Conservation (phyloP, 1,140 invertebrate genomes). For the Drosophila micromelanica region DNA sequence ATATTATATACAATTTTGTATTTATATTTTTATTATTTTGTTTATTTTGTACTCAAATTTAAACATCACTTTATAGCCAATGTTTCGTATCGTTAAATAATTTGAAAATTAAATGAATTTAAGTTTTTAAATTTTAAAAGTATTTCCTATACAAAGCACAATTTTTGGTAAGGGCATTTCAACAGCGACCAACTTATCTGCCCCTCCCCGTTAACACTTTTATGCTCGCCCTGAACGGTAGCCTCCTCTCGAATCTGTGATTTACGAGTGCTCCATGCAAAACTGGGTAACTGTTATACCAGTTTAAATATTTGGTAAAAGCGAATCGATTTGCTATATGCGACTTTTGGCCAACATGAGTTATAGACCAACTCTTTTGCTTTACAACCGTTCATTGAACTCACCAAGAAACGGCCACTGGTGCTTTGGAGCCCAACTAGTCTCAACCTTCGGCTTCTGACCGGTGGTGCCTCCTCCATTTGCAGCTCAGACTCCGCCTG, state of each 20-base stretch:
- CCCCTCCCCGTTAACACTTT: background rate
- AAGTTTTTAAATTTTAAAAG: background rate
- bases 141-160: too few species aligned
- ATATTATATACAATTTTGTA: too few species aligned
- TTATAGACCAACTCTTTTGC: slow-evolving; percentile 69
- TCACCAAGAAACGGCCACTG: slow-evolving; percentile 8
- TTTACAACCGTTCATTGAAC: slow-evolving; percentile 61
- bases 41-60: too few species aligned
- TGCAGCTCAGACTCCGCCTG: background rate
- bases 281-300: slow-evolving; percentile 77
- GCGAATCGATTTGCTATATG: slow-evolving; percentile 61
- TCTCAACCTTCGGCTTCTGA: slow-evolving; percentile 2
- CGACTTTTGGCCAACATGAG: slow-evolving; percentile 48
- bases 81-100: too few species aligned
- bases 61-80: too few species aligned
- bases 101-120: background rate
- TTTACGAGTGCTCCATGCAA: slow-evolving; percentile 64
- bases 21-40: too few species aligned
- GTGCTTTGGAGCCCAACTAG: slow-evolving; percentile 5
- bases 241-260: slow-evolving; percentile 44
- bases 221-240: background rate
- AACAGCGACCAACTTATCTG: background rate
- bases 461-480: slow-evolving; percentile 6
- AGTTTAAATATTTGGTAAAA: slow-evolving; percentile 60
- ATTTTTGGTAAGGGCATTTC: slow-evolving; percentile 6